Evolutionary conservation across 2,888 invertebrate genomes (phyloP).

Genomic region (Drosophila algonquin): DNA sequence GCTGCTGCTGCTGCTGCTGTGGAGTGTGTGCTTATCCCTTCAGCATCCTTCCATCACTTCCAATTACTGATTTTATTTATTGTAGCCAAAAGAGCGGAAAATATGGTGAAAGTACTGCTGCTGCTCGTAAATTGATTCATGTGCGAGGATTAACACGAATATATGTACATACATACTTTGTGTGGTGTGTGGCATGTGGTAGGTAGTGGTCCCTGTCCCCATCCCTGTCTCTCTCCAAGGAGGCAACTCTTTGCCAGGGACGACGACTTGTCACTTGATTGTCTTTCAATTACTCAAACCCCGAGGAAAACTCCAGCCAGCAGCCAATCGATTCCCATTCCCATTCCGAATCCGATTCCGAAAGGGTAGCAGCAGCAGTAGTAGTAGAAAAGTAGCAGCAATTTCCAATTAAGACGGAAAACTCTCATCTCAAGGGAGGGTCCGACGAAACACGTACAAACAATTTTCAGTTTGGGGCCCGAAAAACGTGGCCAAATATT

Average conservation of each 20-base stretch:
- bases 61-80: constrained; percentile 77
- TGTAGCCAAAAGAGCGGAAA: constrained; percentile 39
- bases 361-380: constrained; percentile 9
- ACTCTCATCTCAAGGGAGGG: constrained; percentile 15
- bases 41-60: constrained; percentile 64
- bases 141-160: constrained; percentile 37
- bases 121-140: constrained; percentile 70
- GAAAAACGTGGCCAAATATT: constrained; percentile 52
- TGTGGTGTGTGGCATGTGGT: no score
- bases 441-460: constrained; percentile 62
- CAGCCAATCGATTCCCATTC: constrained; percentile 66
- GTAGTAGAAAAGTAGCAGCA: constrained; percentile 11
- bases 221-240: not conserved
- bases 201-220: not conserved
- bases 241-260: not conserved
- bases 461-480: constrained; percentile 53
- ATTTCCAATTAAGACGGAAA: constrained; percentile 63
- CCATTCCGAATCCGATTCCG: constrained; percentile 55
- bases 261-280: constrained; percentile 44
- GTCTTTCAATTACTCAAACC: constrained; percentile 77
- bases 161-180: not conserved
- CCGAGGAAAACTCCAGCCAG: not conserved
- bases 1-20: not conserved
- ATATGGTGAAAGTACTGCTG: constrained; percentile 5
- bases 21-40: constrained; percentile 38